Evolutionary conservation across 2,113 vertebrate species (phyloP).

Genomic region (Microtus montanus): DNA sequence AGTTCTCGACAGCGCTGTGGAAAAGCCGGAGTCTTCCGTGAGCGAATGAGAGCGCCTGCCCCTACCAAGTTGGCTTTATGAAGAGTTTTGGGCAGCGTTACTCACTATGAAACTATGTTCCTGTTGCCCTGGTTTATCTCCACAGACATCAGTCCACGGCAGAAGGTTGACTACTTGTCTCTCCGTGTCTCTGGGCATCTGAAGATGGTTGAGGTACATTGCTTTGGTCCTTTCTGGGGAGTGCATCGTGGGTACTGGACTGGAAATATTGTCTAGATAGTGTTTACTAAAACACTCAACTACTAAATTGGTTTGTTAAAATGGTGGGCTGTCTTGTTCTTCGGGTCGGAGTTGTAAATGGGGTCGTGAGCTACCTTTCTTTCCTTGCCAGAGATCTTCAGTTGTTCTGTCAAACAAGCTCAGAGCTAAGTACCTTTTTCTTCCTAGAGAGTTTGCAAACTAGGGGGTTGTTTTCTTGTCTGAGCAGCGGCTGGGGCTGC

Average conservation of each 20-base stretch:
- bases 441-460: slow-evolving; percentile 16
- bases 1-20: background rate
- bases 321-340: background rate
- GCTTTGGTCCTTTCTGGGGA: background rate
- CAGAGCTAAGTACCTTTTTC: background rate
- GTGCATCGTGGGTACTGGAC: background rate
- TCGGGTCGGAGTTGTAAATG: background rate
- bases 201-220: slow-evolving; percentile 44
- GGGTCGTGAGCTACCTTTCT: background rate
- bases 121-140: slow-evolving; percentile 55
- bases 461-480: slow-evolving; percentile 27
- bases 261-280: background rate
- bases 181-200: slow-evolving; percentile 11
- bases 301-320: background rate
- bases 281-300: background rate
- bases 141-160: slow-evolving; percentile 11
- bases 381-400: background rate
- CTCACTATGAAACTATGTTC: slow-evolving; percentile 50
- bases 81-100: slow-evolving; percentile 66
- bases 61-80: slow-evolving; percentile 56
- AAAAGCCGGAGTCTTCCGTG: slow-evolving; percentile 42
- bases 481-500: background rate
- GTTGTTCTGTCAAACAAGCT: background rate
- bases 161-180: slow-evolving; percentile 44
- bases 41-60: slow-evolving; percentile 18